These are phyloP conservation scores for Dicrurus megarhynchus DNA, from an alignment of 2,113 vertebrate species.

Conservation along the genomic window DNA sequence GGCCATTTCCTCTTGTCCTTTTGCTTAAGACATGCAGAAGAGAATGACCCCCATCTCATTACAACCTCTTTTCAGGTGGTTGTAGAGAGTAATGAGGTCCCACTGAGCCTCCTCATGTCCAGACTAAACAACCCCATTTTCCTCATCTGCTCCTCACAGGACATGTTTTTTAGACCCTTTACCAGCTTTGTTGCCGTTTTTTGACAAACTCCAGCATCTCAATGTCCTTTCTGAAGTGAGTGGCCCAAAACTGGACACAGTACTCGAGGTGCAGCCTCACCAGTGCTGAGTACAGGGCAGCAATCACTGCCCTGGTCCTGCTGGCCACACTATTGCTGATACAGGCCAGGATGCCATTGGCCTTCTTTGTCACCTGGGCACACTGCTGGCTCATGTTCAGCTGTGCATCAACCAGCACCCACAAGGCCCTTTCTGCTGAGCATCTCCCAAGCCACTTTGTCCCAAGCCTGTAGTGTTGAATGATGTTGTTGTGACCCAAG, in stretches of 20 bases:
- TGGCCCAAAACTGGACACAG: not conserved
- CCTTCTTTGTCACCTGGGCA: not conserved
- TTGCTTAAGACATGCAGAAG: not conserved
- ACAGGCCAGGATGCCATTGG: not conserved
- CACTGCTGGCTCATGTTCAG: not conserved
- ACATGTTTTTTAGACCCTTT: not conserved
- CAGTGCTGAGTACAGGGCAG: accelerated
- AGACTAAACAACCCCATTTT: not conserved
- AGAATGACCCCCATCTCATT: not conserved
- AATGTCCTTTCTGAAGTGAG: not conserved
- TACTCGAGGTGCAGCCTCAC: too few relatives aligned
- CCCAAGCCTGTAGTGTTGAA: not conserved
- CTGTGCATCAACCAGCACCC: not conserved
- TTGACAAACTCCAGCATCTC: too few relatives aligned
- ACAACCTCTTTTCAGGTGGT: not conserved
- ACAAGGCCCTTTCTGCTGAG: not conserved
- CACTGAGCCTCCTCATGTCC: not conserved
- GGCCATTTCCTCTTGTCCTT: not conserved
- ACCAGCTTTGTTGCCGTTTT: not conserved
- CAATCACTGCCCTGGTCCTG: not conserved
- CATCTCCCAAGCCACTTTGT: not conserved
- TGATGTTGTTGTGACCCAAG: not conserved
- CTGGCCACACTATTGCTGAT: not conserved
- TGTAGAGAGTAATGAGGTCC: not conserved
- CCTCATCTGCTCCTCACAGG: not conserved